Evolutionary conservation across 2,113 vertebrate genomes (phyloP), one percentile per base, ranked within the genome.

Genomic region (Cyphomyrus plagiostoma): DNA sequence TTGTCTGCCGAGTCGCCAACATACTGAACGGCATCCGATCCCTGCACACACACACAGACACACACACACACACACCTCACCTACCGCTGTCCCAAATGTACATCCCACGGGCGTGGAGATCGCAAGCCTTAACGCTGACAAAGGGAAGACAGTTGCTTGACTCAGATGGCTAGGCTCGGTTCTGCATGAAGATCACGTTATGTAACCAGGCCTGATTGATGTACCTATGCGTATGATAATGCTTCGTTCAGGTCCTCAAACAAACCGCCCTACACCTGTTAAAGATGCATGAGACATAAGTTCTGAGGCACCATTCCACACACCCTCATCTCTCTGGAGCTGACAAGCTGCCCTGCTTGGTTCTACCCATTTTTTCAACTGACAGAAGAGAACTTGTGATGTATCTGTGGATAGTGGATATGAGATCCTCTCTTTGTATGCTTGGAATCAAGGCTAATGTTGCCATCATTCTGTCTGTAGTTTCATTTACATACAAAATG

Each of bases 1-100:
- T 92, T 92, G 92, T 94, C 94, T 92, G 93, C 94, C 91, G 93
- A 93, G 92, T 94, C 91, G 90, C 90, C 89, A 91, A 93, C 80
- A 89, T 91, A 91, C 90, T 92, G 62, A 92, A 77, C 91, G 87
- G 89, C 90, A 90, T 90, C 91, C 90, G 82, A 88, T n/a, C 91
- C 82, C 58, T 21, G 10, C 46, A 10, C 30, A 17, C 42, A 88
- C 19, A 85, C 7, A 26, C 46, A 1, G 86, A 86, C 70, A 48
- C 62, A 70, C 42, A 66, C 58, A 66, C 86, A 48, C 62, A 49
- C 90, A 88, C 80, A 89, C 53, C 49, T 58, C 90, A 92, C 90
- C 87, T 66, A 88, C 82, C 62, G 45, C 83, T 23, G 39, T 66
- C 88, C 70, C 89, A 91, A 91, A 91, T 92, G 89, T 91, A 92